These are phyloP conservation scores for Dendrophyllia cribrosa DNA, from an alignment of 64 coral and sea anemone species.

Conservation along the genomic window DNA sequence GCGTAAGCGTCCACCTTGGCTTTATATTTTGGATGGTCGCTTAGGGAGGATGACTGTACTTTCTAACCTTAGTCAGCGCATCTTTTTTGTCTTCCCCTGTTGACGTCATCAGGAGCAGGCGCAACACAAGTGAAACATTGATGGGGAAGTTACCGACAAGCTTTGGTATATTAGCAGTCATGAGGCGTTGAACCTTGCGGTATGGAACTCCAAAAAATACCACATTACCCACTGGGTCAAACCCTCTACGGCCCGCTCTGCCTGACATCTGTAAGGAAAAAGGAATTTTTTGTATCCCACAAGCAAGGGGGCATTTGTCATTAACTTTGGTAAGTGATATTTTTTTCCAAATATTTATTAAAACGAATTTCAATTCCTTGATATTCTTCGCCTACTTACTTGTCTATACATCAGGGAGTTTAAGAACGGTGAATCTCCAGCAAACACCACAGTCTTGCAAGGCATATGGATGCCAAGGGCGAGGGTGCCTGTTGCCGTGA, in stretches of 20 bases:
- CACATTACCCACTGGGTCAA: constrained; percentile 79
- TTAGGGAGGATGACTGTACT: too few species aligned
- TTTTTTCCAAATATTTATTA: too few species aligned
- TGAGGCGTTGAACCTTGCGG: constrained; percentile 73
- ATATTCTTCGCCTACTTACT: not conserved
- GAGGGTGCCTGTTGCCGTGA: constrained; percentile 66
- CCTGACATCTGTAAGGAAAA: constrained; percentile 75
- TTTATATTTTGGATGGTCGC: too few species aligned
- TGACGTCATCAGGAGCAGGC: constrained; percentile 70
- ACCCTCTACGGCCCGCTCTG: constrained; percentile 82
- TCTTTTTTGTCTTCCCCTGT: constrained; percentile 45
- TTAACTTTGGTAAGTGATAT: too few species aligned
- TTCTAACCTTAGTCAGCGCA: constrained; percentile 58
- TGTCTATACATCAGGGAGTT: constrained; percentile 75
- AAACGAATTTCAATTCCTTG: too few species aligned
- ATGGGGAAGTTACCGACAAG: constrained; percentile 85
- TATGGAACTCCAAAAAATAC: constrained; percentile 82
- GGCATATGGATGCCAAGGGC: constrained; percentile 93
- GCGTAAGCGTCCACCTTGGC: too few species aligned
- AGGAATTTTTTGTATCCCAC: not conserved
- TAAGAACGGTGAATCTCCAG: constrained; percentile 69
- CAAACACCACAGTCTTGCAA: constrained; percentile 85
- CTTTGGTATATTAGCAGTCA: constrained; percentile 73
- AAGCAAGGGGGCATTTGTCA: not conserved
- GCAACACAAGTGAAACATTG: constrained; percentile 71